Percentiles rank a stretch among this genome's conserved stretches.
Evolutionary conservation across 1,140 invertebrate genomes (phyloP).

Genomic region (Hyles vespertilio): DNA sequence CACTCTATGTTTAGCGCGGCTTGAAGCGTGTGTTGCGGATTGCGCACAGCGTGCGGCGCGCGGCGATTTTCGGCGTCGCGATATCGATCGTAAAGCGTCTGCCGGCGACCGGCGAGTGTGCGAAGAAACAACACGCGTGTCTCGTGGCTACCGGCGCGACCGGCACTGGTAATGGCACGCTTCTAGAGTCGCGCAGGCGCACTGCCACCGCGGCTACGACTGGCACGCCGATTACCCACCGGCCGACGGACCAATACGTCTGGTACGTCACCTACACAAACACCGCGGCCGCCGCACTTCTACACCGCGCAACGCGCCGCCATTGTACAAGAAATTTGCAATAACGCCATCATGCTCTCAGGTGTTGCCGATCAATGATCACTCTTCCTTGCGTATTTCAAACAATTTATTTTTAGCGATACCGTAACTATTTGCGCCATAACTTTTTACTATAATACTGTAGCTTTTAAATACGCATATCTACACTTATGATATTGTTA

Average conservation of each 20-base stretch:
- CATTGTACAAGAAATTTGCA: too few relatives aligned
- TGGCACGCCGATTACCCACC: slow-evolving; percentile 16
- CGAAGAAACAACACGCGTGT: slow-evolving; percentile 44
- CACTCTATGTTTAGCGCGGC: slow-evolving; percentile 43
- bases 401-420: too few relatives aligned
- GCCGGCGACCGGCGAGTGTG: slow-evolving; percentile 11
- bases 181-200: slow-evolving; percentile 51
- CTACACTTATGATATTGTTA: too few relatives aligned
- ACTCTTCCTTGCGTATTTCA: too few relatives aligned
- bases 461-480: too few relatives aligned
- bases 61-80: slow-evolving; percentile 30
- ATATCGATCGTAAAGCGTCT: slow-evolving; percentile 41
- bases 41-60: slow-evolving; percentile 25
- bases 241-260: slow-evolving; percentile 18
- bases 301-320: too few relatives aligned
- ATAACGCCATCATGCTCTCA: too few relatives aligned
- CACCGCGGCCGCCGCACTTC: slow-evolving; percentile 7
- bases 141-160: slow-evolving; percentile 61
- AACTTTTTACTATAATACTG: too few relatives aligned
- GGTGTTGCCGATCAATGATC: too few relatives aligned
- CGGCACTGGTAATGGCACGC: slow-evolving; percentile 53
- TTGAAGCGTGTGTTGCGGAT: slow-evolving; percentile 24
- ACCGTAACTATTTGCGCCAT: too few relatives aligned
- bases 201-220: slow-evolving; percentile 29
- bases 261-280: slow-evolving; percentile 23